These are phyloP conservation scores for Lepidurus apus DNA, from an alignment of 1,140 invertebrate species.

Conservation along the genomic window DNA sequence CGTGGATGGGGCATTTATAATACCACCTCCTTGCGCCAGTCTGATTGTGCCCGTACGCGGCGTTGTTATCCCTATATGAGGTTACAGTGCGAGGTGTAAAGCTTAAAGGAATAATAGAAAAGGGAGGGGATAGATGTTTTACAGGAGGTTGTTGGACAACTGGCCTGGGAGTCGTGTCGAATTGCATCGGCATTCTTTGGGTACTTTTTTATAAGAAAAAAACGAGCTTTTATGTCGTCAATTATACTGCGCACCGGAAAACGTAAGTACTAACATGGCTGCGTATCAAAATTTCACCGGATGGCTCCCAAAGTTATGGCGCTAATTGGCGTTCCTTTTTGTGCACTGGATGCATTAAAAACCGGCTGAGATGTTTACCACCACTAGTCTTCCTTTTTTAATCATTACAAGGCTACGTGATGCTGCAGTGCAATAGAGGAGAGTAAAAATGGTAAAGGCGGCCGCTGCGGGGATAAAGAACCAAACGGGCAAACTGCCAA, in stretches of 20 bases:
- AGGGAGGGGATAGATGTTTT: background rate
- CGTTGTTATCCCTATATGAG: conserved; percentile 19
- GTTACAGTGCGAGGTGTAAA: background rate
- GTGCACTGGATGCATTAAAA: background rate
- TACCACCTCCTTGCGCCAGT: conserved; percentile 4
- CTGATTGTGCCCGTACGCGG: background rate
- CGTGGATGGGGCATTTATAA: background rate
- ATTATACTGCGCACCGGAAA: background rate
- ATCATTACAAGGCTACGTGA: background rate
- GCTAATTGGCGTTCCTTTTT: background rate
- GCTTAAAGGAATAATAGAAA: background rate
- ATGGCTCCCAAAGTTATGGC: conserved; percentile 12
- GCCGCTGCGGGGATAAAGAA: too few species aligned
- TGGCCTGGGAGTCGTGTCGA: background rate
- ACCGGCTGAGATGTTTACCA: too few species aligned
- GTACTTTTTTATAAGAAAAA: background rate
- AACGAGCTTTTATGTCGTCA: background rate
- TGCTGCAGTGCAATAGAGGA: background rate
- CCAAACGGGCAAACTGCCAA: too few species aligned
- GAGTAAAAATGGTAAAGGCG: too few species aligned
- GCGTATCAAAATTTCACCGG: conserved; percentile 10
- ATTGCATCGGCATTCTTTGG: background rate
- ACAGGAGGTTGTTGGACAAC: background rate
- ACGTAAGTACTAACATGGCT: background rate
- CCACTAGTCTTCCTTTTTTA: conserved; percentile 3